Evolutionary conservation across 2,113 vertebrate species (phyloP).

Genomic region (Tapirus terrestris): DNA sequence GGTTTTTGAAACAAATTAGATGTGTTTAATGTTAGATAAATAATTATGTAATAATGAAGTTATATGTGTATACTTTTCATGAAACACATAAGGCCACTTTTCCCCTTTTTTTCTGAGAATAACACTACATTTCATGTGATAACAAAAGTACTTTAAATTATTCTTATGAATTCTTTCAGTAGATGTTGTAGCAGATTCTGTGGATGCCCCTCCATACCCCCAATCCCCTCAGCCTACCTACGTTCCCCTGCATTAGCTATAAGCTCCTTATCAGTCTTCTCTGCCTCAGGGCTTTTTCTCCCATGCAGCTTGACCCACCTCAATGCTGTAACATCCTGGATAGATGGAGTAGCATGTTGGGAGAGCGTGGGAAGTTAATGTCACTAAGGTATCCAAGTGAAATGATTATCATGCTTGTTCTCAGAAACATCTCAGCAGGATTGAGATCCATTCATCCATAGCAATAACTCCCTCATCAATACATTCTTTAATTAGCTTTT

Average conservation of each 20-base stretch:
- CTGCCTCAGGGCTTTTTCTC: neutral
- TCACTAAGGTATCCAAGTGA: too few relatives aligned
- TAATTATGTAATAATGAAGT: neutral
- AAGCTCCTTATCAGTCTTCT: too few relatives aligned
- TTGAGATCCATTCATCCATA: neutral
- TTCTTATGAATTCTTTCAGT: neutral
- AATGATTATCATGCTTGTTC: neutral
- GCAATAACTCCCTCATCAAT: neutral
- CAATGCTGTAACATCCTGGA: neutral
- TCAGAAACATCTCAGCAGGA: neutral
- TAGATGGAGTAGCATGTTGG: rapidly evolving
- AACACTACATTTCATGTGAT: neutral
- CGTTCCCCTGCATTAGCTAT: neutral
- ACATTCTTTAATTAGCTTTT: neutral
- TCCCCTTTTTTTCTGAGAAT: neutral
- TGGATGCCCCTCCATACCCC: rapidly evolving
- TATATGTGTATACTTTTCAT: neutral
- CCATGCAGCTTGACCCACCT: too few relatives aligned
- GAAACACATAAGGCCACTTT: neutral
- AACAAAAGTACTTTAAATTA: neutral
- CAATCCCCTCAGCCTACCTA: neutral
- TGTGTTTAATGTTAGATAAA: too few relatives aligned
- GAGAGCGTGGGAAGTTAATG: neutral
- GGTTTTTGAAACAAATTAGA: neutral
- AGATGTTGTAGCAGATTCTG: neutral